These are phyloP conservation scores for Oreortyx pictus DNA, from an alignment of 2,797 vertebrate species.

Conservation along the genomic window DNA sequence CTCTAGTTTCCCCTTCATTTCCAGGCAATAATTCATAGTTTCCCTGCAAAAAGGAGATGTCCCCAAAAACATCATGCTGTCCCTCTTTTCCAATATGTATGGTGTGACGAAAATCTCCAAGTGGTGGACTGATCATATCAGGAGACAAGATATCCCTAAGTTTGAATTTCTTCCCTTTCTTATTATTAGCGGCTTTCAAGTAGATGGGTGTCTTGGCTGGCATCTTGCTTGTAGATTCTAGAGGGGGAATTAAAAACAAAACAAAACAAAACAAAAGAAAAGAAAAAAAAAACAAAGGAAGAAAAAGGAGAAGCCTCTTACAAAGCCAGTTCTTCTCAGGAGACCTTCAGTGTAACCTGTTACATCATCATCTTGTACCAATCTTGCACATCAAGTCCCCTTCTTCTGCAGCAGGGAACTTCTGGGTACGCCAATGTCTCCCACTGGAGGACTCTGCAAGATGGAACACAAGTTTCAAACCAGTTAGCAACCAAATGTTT, in stretches of 20 bases:
- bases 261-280: neutral
- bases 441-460: neutral
- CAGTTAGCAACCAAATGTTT: neutral
- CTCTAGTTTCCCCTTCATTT: conserved; percentile 77
- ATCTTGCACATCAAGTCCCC: neutral
- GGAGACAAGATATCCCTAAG: conserved; percentile 96
- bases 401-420: neutral
- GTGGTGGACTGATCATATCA: conserved; percentile 98
- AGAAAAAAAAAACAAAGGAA: neutral
- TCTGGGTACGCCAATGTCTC: neutral
- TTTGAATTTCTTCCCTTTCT: conserved; percentile 97
- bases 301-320: conserved; percentile 15
- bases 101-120: conserved; percentile 98
- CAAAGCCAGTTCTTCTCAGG: neutral
- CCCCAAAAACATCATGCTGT: conserved; percentile 93
- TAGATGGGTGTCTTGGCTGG: conserved; percentile 98
- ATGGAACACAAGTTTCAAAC: neutral
- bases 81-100: conserved; percentile 97
- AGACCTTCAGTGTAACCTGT: conserved; percentile 4
- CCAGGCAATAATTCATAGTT: conserved; percentile 95
- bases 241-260: neutral
- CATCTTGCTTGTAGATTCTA: conserved; percentile 82
- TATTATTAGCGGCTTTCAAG: conserved; percentile 92
- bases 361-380: conserved; percentile 59
- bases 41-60: conserved; percentile 98